Evolutionary conservation across 2,888 invertebrate species (phyloP).

Genomic region (Spilarctia lutea): DNA sequence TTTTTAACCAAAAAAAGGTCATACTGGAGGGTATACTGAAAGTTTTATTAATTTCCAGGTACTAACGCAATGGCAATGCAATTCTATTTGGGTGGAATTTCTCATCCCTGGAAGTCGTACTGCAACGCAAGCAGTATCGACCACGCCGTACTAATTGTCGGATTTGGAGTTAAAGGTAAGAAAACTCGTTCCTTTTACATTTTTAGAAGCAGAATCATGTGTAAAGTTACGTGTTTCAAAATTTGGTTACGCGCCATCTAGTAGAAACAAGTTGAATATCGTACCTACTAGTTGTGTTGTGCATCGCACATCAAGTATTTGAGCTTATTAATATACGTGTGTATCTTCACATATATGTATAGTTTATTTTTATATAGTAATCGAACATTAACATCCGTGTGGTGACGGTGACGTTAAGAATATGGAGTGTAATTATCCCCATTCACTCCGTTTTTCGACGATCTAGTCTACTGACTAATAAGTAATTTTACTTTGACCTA

Average conservation of each 20-base stretch:
- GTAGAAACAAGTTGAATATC: not conserved
- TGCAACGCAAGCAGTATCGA: slow-evolving; percentile 93
- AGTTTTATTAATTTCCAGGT: slow-evolving; percentile 64
- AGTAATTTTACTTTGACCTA: too few species aligned
- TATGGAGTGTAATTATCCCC: too few species aligned
- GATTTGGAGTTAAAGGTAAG: slow-evolving; percentile 93
- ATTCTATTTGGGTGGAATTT: slow-evolving; percentile 97
- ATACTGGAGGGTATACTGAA: not conserved
- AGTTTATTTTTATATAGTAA: too few species aligned
- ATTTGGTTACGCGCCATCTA: not conserved
- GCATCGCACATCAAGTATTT: too few species aligned
- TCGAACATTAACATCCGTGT: too few species aligned
- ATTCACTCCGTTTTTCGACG: too few species aligned
- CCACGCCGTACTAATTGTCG: slow-evolving; percentile 98
- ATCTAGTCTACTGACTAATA: too few species aligned
- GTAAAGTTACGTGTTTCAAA: not conserved
- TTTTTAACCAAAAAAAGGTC: not conserved
- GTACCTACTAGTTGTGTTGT: not conserved
- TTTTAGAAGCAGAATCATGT: not conserved
- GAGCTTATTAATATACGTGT: too few species aligned
- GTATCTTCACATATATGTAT: too few species aligned
- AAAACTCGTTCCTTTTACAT: not conserved
- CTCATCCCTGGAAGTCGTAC: slow-evolving; percentile 95
- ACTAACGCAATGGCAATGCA: slow-evolving; percentile 99
- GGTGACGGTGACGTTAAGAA: too few species aligned